Evolutionary conservation across 2,113 vertebrate species (phyloP).

Genomic region (Gila orcuttii): DNA sequence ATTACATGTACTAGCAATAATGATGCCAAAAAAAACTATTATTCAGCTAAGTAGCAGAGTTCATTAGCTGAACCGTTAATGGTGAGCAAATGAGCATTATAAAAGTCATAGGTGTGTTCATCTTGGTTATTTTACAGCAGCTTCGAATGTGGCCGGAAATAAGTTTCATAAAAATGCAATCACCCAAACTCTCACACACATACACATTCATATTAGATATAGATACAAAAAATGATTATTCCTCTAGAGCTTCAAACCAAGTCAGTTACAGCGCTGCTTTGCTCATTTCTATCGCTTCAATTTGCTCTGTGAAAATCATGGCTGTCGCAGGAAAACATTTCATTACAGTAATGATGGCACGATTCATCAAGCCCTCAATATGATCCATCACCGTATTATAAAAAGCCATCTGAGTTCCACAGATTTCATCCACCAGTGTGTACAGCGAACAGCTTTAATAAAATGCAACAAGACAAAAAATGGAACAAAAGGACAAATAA

Average conservation of each 20-base stretch:
- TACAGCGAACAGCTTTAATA: conserved; percentile 43
- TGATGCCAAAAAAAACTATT: not conserved
- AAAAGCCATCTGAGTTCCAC: conserved; percentile 43
- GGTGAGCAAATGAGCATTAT: not conserved
- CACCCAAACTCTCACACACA: not conserved
- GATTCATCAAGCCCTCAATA: conserved; percentile 37
- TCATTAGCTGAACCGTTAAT: not conserved
- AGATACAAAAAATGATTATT: conserved; percentile 11
- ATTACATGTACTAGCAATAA: not conserved
- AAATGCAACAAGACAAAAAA: conserved; percentile 38
- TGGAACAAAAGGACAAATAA: conserved; percentile 27
- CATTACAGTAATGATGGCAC: conserved; percentile 45
- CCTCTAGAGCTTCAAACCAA: not conserved
- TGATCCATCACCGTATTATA: conserved; percentile 41
- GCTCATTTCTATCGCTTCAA: conserved; percentile 41
- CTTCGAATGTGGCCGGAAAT: not conserved
- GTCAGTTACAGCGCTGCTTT: conserved; percentile 43
- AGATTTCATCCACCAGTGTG: conserved; percentile 43
- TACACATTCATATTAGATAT: not conserved
- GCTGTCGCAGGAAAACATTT: conserved; percentile 49
- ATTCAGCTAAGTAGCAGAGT: not conserved
- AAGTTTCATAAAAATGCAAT: not conserved
- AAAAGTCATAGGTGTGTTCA: not conserved
- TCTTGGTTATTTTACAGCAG: not conserved
- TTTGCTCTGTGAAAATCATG: conserved; percentile 46